These are phyloP conservation scores for Vandiemenella viatica DNA, from an alignment of 2,888 invertebrate species.

Conservation along the genomic window DNA sequence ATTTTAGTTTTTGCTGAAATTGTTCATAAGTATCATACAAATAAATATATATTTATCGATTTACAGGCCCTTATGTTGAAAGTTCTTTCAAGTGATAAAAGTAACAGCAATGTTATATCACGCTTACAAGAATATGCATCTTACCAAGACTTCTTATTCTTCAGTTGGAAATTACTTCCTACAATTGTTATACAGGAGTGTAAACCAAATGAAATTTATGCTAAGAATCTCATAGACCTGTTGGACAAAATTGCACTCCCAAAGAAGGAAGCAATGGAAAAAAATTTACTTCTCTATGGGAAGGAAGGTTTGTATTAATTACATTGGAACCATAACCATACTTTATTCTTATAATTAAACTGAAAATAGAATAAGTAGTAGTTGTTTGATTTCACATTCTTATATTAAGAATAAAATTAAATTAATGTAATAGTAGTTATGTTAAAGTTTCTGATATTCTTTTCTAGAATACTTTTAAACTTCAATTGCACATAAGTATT, in stretches of 20 bases:
- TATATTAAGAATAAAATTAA: too few species aligned
- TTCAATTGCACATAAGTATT: too few species aligned
- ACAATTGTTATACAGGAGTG: slow-evolving; percentile 40
- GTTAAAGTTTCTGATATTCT: too few species aligned
- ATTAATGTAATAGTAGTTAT: too few species aligned
- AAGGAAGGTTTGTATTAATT: slow-evolving; percentile 5
- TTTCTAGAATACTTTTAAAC: too few species aligned
- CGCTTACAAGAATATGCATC: slow-evolving; percentile 60
- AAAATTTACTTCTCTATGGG: neutral
- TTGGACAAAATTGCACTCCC: slow-evolving; percentile 36
- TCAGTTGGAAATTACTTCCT: slow-evolving; percentile 47
- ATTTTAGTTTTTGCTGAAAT: too few species aligned
- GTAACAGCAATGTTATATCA: slow-evolving; percentile 43
- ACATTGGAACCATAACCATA: too few species aligned
- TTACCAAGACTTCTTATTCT: slow-evolving; percentile 60
- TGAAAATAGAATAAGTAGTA: too few species aligned
- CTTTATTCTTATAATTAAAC: too few species aligned
- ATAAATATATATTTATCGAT: too few species aligned
- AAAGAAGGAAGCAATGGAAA: neutral
- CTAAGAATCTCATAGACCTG: slow-evolving; percentile 47
- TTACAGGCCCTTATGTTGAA: slow-evolving; percentile 45
- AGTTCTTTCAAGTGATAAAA: slow-evolving; percentile 44
- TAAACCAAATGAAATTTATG: slow-evolving; percentile 37
- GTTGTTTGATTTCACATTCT: too few species aligned
- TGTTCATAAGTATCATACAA: too few species aligned